Evolutionary conservation across 2,797 vertebrate species (phyloP).

Genomic region (Gadopsis marmoratus): DNA sequence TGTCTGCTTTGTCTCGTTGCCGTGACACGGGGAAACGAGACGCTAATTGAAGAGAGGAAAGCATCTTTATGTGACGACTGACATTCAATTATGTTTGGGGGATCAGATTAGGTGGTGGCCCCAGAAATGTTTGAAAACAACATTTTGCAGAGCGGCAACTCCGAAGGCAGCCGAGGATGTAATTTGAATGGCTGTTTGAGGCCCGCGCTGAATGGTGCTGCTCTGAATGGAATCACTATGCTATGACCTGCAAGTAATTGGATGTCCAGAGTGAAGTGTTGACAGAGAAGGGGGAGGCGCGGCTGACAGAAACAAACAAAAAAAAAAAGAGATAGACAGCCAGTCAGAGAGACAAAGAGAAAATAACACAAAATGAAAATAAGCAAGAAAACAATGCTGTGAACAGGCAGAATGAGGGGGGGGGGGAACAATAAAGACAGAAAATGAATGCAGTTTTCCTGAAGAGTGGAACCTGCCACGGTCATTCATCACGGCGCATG

Average conservation of each 20-base stretch:
- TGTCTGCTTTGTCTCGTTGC: constrained; percentile 81
- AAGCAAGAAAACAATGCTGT: constrained; percentile 52
- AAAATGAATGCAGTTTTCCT: constrained; percentile 37
- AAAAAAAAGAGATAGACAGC: constrained; percentile 41
- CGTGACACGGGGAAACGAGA: constrained; percentile 78
- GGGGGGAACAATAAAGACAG: constrained; percentile 13
- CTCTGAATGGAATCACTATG: constrained; percentile 82
- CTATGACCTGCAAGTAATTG: constrained; percentile 86
- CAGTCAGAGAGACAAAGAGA: constrained; percentile 40
- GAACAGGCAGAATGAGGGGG: background rate
- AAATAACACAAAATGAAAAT: constrained; percentile 61
- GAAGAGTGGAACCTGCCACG: constrained; percentile 33
- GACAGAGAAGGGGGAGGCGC: constrained; percentile 61
- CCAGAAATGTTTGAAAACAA: constrained; percentile 83
- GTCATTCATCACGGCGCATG: constrained; percentile 57
- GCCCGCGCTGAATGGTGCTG: constrained; percentile 70
- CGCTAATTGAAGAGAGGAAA: constrained; percentile 86
- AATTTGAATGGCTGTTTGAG: constrained; percentile 83
- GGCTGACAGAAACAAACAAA: constrained; percentile 48
- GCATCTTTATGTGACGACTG: constrained; percentile 86
- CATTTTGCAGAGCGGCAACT: constrained; percentile 75
- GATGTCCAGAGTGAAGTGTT: constrained; percentile 83
- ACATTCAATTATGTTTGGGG: constrained; percentile 87
- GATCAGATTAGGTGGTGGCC: constrained; percentile 84
- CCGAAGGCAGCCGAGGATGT: constrained; percentile 69